Base-by-base conservation (phyloP, 2,888 invertebrate genomes). In the Odontocolon sp. region DNA sequence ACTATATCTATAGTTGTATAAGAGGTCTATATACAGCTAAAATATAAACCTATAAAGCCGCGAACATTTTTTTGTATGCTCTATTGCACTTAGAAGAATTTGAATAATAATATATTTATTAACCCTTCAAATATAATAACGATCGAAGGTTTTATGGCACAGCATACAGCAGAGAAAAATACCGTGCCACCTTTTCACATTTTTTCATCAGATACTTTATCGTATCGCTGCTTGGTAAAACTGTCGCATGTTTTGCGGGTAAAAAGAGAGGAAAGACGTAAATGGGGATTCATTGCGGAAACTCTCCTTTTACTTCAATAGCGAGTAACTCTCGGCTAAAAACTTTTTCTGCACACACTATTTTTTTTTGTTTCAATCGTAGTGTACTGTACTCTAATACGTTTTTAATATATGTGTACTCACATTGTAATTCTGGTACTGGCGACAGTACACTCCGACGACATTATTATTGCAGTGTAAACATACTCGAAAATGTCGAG, bases 401-500 rank as follows among this genome's bases (percentile, higher is more conserved):
- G 63, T 68, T 76, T 71, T 67, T 38, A 45, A 68, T 47, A 61
- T 45, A 40, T 54, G 54, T 63, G 45, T 23, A 28, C 33, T 28
- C 42, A 14, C 23, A 42, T 54, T 18, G 26, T 8, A 26, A n/a
- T 45, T 9, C 16, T 16, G 45, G 23, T 28, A 54, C 38, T 67
- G 50, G 54, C 59, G 28, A 9, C 18, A 18, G 42, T n/a, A 9
- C 36, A 56, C 28, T 28, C 47, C 54, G 18, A 36, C 33, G 47
- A 28, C 61, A 74, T 77, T 72, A 72, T 77, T 72, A 72, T 77
- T 68, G 56, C 57, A 57, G 47, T 31, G 50, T 42, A 77, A 77
- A 77, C 54, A 68, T 33, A 33, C 45, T 72, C 56, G 40, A 54
- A 54, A 47, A 50, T 63, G 76, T 68, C 71, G 71, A 63, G 63